Conservation (phyloP, 2,888 invertebrate genomes). For the Trachelus iudaicus region DNA sequence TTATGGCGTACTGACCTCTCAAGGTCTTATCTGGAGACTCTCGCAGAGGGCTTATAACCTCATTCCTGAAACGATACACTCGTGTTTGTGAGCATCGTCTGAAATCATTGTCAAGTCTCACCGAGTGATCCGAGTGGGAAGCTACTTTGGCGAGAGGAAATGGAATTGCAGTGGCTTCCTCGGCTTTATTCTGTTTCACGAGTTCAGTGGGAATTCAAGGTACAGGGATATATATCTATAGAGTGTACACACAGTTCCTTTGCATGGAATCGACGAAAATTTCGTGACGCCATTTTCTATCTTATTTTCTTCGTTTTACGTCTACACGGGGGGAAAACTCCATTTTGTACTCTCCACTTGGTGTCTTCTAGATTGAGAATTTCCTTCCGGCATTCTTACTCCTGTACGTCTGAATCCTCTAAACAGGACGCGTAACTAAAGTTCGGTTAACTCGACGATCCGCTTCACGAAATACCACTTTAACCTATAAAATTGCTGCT, state of each 20-base stretch:
- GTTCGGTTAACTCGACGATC: constrained; percentile 29
- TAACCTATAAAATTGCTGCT: not conserved
- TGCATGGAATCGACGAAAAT: not conserved
- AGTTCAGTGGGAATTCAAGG: not conserved
- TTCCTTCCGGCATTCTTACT: not conserved
- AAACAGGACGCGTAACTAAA: constrained; percentile 23
- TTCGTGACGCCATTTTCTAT: constrained; percentile 5
- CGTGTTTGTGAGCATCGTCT: not conserved
- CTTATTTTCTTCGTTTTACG: constrained; percentile 6
- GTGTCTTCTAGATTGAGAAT: not conserved
- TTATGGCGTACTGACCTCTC: constrained; percentile 47
- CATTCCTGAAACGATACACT: constrained; percentile 12
- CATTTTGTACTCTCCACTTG: not conserved
- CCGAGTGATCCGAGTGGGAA: not conserved
- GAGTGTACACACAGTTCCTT: not conserved
- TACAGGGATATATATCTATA: not conserved
- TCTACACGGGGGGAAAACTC: constrained; percentile 3
- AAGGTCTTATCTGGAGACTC: constrained; percentile 43
- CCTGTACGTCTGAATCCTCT: constrained; percentile 5
- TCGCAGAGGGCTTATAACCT: constrained; percentile 10
- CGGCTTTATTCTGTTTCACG: not conserved
- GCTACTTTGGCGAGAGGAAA: not conserved
- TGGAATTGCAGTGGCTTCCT: not conserved
- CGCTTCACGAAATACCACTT: constrained; percentile 21
- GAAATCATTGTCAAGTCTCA: not conserved